Evolutionary conservation across 1,140 invertebrate genomes (phyloP), one percentile per base, ranked within the genome.

Genomic region (Brachionus angularis): DNA sequence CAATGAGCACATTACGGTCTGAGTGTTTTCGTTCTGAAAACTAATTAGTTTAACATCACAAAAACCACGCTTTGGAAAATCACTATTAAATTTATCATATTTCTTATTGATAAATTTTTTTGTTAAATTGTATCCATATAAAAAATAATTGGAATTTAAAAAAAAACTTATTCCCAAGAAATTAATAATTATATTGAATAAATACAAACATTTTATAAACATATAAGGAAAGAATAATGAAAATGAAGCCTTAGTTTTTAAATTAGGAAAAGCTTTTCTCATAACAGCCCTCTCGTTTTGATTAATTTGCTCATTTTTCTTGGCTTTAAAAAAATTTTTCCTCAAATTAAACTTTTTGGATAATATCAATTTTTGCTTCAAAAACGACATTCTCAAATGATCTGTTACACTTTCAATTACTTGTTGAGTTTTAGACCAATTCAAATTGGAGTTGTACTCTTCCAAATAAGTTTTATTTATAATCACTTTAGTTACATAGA

Each of bases 1-100:
- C 27, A 84, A 80, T 21, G 84, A 83, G 74, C 83, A 84, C 72
- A 84, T 83, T 74, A 84, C 81, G 49, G 80, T 79, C 67, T 83
- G 78, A 44, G 82, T 77, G 14, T 67, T 67, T 67, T 67, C 21
- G 18, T 29, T 67, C 10, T 67, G 62, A 47, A 67, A 47, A 47
- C 21, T 18, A 58, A 23, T 21, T 14, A 58, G 25, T 23, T 58
- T 16, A 0, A 42, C 47, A 2, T 16, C 36, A 47, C 62, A 67
- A 23, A 67, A 14, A 31, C 21, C 62, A 34, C 47, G 23, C 18
- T 67, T 67, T 5, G 62, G 62, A 47, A 67, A 67, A 50, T 33
- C 46, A 3, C 27, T 16, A 67, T 67, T 67, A 58, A 58, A 58
- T 7, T 58, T 39, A 5, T 46, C 18, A 0, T 27, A 21, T 34